Base-by-base conservation (phyloP, 2,113 vertebrate species). In the Rhinoderma darwinii region DNA sequence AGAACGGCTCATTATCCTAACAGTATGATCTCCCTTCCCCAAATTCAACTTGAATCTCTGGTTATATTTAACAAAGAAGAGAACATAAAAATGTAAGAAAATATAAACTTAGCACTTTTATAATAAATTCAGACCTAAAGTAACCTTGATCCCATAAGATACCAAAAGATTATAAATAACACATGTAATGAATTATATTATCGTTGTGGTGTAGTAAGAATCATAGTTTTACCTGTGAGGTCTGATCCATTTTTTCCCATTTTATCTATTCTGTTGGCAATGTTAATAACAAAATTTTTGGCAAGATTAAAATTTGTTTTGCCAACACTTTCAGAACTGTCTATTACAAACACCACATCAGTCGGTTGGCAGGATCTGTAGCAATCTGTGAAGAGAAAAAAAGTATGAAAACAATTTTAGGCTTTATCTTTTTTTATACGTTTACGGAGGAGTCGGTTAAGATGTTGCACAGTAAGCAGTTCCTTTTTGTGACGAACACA, bases 331-430 rank as follows among this genome's bases (percentile, higher is more conserved):
- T 90, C 89, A n/a, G 89, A 90, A 39, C 88, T 90, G 86, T 90
- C 89, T 77, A 90, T 90, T 54, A 90, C 89, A 90, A 90, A 90
- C 84, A 90, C 87, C 66, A 90, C 79, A 30, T 90, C 89, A 18
- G 84, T n/a, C 43, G 88, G 35, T 54, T 81, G 84, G 51, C 89
- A 90, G 6, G 76, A 35, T 74, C 80, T 90, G 72, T 89, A 86
- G 76, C 89, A 90, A 51, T 89, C 89, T 90, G 51, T 30, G 43
- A 22, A 86, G 41, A 35, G 73, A 39, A 59, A 25, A 32, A 74
- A 85, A 51, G 32, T n/a, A 63, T 43, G 4, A 63, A 12, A 83
- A 51, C 70, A 27, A 66, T 3, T 63, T 63, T 59, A 50, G 14
- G 47, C 47, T 8, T 50, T 2, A 50, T 50, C 47, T 7, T 50